Percentiles rank a stretch among this genome's conserved stretches.
Evolutionary conservation across 2,797 vertebrate species (phyloP).

Genomic region (Eulemur rubriventer): DNA sequence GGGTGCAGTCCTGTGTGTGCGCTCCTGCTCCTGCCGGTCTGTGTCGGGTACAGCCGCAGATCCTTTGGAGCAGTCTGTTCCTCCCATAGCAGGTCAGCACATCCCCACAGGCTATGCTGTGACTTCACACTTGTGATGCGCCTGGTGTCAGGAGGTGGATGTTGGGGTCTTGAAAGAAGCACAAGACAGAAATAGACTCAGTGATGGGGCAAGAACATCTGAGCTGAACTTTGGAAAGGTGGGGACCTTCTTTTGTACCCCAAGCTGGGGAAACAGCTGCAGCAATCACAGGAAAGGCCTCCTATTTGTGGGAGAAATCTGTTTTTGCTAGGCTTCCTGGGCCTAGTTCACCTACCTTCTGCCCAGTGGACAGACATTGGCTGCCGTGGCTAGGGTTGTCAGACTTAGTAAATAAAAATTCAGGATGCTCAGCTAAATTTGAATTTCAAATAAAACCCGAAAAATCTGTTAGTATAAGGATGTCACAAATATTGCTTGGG

Average conservation of each 20-base stretch:
- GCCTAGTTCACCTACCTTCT: not conserved
- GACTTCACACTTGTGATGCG: not conserved
- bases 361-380: not conserved
- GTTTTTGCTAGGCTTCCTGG: not conserved
- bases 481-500: not conserved
- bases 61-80: not conserved
- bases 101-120: not conserved
- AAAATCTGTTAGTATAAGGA: not conserved
- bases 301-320: not conserved
- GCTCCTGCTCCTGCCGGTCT: not conserved
- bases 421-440: not conserved
- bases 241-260: not conserved
- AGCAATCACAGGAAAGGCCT: not conserved
- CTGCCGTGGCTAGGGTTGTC: not conserved
- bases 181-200: not conserved
- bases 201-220: too few species aligned
- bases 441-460: not conserved
- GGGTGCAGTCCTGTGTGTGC: not conserved
- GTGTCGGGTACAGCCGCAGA: not conserved
- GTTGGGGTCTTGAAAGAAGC: rapidly evolving
- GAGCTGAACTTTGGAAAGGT: not conserved
- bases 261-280: not conserved
- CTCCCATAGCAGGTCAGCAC: not conserved
- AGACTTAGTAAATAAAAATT: not conserved
- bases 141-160: not conserved